Base-by-base conservation (phyloP, 30 jellyfish, hydroid and myxozoan genomes). In the Catostylus mosaicus region DNA sequence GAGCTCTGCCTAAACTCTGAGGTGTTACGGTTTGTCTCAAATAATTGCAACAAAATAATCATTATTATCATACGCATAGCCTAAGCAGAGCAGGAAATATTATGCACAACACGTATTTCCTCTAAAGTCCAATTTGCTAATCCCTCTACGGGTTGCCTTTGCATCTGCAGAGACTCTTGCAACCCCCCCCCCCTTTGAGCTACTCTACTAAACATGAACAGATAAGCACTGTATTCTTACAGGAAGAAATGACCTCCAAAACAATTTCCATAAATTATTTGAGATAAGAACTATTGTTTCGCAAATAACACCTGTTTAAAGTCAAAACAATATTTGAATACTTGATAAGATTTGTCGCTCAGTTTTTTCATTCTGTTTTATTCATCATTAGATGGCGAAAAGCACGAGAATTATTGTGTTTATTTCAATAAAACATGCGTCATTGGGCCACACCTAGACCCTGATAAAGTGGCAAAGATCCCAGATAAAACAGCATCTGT, bases 371-470 rank as follows among this genome's bases (percentile, higher is more conserved):
- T 10, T 52, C 29, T 4, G 67, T 26, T 52, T 52, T 52, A 52
- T 52, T 52, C 16, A n/a, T 52, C 30, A 52, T 22, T 22, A 81
- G 91, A 81, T 32, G 27, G 67, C 50, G 91, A 81, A 8, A 81
- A 52, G 57, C 65, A 30, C 14, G 91, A 81, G 27, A 23, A 16
- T 23, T 60, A 81, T 29, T 47, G 91, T 24, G 90, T 92, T 27
- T 82, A 30, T 75, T 85, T 92, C 85, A 92, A 92, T 93, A 87
- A 86, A 67, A 19, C 95, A 24, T 92, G 98, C 62, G 67, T 69
- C 48, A 73, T 81, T 24, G 98, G 98, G 48, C 81, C 83, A n/a
- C 63, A 52, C 34, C 71, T 92, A 32, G 96, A 92, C 74, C 96
- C 96, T 5, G 92, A 48, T 1, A 86, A 86, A 71, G 86, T 92